These are phyloP conservation scores for Macaca mulatta DNA, from an alignment of 2,113 vertebrate genomes.

Conservation along the genomic window DNA sequence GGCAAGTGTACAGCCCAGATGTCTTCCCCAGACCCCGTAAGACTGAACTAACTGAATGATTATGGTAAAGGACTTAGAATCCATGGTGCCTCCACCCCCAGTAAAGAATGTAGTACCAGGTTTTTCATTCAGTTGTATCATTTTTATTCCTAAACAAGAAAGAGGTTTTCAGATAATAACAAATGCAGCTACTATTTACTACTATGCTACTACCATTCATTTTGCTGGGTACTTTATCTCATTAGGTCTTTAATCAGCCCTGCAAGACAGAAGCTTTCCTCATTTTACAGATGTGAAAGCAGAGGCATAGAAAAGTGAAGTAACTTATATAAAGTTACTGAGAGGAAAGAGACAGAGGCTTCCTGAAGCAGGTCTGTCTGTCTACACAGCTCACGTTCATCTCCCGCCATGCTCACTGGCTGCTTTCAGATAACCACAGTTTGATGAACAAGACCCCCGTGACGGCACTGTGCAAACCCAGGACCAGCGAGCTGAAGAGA, in stretches of 20 bases:
- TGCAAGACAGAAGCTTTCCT: neutral
- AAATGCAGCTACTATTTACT: neutral
- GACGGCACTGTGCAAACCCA: neutral
- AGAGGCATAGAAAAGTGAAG: neutral
- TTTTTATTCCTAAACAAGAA: slow-evolving; percentile 59
- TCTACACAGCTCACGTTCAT: neutral
- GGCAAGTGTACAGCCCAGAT: neutral
- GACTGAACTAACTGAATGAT: neutral
- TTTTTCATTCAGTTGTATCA: slow-evolving; percentile 27
- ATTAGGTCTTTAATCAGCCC: neutral
- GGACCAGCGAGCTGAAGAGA: neutral
- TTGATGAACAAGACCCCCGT: neutral
- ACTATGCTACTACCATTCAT: neutral
- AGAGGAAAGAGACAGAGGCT: neutral
- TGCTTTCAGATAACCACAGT: neutral
- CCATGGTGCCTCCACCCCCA: neutral
- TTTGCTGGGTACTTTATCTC: neutral
- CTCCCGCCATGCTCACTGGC: neutral
- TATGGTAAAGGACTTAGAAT: neutral
- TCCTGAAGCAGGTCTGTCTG: neutral
- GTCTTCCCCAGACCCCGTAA: neutral
- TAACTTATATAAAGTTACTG: neutral
- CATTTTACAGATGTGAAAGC: neutral
- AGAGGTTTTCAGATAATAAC: slow-evolving; percentile 23
- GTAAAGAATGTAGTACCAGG: slow-evolving; percentile 38